Percentiles rank a stretch among this genome's conserved stretches.
These are phyloP conservation scores for Bubo scandiacus DNA, from an alignment of 2,113 vertebrate species.

Conservation along the genomic window DNA sequence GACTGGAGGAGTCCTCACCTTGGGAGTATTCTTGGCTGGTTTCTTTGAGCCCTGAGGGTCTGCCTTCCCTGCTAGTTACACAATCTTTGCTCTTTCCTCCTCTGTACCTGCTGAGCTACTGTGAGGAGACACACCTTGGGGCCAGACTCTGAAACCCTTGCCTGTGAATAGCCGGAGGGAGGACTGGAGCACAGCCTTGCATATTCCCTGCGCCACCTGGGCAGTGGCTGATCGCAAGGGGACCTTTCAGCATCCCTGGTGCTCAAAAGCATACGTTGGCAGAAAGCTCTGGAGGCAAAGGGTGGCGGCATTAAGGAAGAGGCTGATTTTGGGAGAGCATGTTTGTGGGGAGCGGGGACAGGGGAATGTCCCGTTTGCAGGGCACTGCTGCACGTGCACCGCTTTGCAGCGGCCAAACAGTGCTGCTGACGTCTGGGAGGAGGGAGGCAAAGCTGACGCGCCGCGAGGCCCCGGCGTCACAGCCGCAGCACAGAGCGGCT, in stretches of 20 bases:
- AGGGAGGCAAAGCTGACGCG: not conserved
- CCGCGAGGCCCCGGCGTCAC: fast-evolving
- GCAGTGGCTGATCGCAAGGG: not conserved
- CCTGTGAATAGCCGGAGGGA: not conserved
- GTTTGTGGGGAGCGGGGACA: fast-evolving
- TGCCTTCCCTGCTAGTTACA: not conserved
- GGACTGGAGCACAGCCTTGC: not conserved
- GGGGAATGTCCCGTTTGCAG: not conserved
- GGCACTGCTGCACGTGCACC: not conserved
- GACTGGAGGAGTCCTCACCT: not conserved
- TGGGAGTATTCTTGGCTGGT: not conserved
- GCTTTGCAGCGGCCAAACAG: not conserved
- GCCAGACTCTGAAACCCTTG: not conserved
- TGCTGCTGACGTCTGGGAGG: not conserved
- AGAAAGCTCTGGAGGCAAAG: not conserved
- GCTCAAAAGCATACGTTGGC: not conserved
- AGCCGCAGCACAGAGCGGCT: not conserved
- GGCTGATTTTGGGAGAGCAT: not conserved
- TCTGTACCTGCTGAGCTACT: not conserved
- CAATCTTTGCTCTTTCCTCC: not conserved
- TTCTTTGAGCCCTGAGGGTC: not conserved
- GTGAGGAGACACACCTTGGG: not conserved
- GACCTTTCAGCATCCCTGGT: not conserved
- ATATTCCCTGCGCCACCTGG: not conserved
- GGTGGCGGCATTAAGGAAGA: not conserved